Evolutionary conservation across 1,140 invertebrate genomes (phyloP), one percentile per base, ranked within the genome.

Genomic region (Helicoverpa zea): DNA sequence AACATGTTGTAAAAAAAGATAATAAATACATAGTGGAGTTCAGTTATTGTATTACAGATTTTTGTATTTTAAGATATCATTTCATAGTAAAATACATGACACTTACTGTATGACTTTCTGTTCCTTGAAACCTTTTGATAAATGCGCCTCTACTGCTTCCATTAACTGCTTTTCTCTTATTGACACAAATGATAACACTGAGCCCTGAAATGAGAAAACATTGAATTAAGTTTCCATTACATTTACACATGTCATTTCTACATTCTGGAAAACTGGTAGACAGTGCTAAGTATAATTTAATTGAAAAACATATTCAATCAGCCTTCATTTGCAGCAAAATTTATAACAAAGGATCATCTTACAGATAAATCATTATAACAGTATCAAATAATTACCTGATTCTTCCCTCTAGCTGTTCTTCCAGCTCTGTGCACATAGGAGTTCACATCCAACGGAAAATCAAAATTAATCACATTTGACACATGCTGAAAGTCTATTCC

Each of bases 401-500:
- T 99, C 82, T 97, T 98, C 14, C 98, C 99, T 83, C 99, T 96
- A 0, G 99, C 99, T 5, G 99, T 99, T 84, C 98, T 96, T 2
- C 99, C 99, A 12, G 98, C 98, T 89, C 99, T 96, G 93, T 99
- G 99, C 83, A 99, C 97, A 88, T 99, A 99, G 0, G 98, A 97
- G 82, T 97, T 97, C 0, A 98, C 96, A 91, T 98, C 97, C 0
- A 96, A 90, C 0, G 99, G 99, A 94, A 99, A 99, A 93, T 99
- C 99, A 95, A 99, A 99, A 94, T 99, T 99, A 52, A 99, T 98
- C 0, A 99, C 98, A 95, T 99, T 99, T 0, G 98, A 97, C 0
- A 99, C 99, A 94, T 97, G 98, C 88, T 99, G 98, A 93, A 99
- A 99, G 95, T 99, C 99, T 82, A 99, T 99, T 29, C 99, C 99